Conservation (phyloP, 2,888 invertebrate genomes). For the Epicampocera succincta region DNA sequence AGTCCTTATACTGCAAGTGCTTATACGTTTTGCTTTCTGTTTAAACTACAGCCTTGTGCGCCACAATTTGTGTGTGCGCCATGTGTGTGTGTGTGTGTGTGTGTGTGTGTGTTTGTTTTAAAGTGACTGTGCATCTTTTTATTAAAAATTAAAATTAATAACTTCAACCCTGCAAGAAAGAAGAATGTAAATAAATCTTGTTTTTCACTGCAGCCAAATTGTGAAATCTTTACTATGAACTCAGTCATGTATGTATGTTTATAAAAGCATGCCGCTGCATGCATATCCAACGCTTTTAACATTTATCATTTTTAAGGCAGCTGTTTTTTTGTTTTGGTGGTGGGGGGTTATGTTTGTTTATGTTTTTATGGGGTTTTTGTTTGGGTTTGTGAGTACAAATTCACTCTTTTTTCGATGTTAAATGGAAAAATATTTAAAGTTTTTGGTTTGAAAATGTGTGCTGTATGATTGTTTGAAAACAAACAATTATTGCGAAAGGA, state of each 20-base stretch:
- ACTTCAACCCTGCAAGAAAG: not conserved
- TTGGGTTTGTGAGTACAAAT: not conserved
- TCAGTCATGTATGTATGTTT: not conserved
- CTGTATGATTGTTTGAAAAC: too few relatives aligned
- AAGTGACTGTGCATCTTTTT: not conserved
- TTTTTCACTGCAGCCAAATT: slow-evolving; percentile 18
- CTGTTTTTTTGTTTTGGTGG: not conserved
- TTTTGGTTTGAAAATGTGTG: not conserved
- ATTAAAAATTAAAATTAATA: slow-evolving; percentile 33
- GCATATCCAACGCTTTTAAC: not conserved
- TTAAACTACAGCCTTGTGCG: not conserved
- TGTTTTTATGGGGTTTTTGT: not conserved
- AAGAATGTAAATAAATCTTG: slow-evolving; percentile 12
- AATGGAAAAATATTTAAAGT: slow-evolving; percentile 3
- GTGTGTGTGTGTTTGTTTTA: not conserved
- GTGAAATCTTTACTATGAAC: slow-evolving; percentile 12
- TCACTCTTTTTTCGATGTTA: slow-evolving; percentile 9
- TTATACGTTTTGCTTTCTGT: not conserved
- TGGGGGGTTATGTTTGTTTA: not conserved
- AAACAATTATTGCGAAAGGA: not conserved
- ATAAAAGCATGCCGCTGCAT: not conserved
- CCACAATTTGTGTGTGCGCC: not conserved
- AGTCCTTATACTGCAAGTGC: slow-evolving; percentile 9
- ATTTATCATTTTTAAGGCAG: slow-evolving; percentile 17
- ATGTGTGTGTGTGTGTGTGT: not conserved